Evolutionary conservation across 2,888 invertebrate genomes (phyloP), one percentile per base, ranked within the genome.

Genomic region (Achlya flavicornis): DNA sequence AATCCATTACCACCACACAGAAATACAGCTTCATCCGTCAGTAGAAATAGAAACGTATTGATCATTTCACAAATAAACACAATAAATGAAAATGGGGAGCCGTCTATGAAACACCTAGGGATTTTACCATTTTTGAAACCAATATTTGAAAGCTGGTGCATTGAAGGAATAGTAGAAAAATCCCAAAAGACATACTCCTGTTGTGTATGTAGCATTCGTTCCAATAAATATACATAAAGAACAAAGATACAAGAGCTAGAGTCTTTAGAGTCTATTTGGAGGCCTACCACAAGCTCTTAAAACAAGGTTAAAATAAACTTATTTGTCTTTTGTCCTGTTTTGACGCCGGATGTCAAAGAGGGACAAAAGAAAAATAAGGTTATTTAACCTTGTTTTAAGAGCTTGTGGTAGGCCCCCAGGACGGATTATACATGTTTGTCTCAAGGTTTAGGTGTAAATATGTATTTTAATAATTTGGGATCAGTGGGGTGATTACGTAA

Each of bases 131-230:
- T 72, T 72, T 70, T 64, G 66, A 64, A 66, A 69, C 66, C 72
- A 68, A 70, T 72, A 70, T 67, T 71, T 67, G 72, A 71, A 66
- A 72, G 68, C 69, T 62, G 57, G 66, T 33, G 59, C 62, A 69
- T 64, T 67, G 63, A 67, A 72, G 66, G 68, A 72, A 70, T 68
- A 65, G 67, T 43, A 65, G 61, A 68, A 66, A 53, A 53, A n/a
- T 53, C 53, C 53, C 19, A 19, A 19, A 53, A 6, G 53, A 19
- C 53, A 53, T 53, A 53, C 53, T 53, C 19, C 53, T 53, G 19
- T 53, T 53, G 10, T 19, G 19, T 53, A 53, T 53, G 8, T 53
- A 53, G 8, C 19, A 53, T 53, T 53, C 7, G 19, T 2, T 19
- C 67, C 60, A 32, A 48, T 38, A n/a, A 10, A 8, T 53, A 4